Percentiles rank a stretch among this genome's conserved stretches.
Conservation (phyloP, 1,140 invertebrate species). For the Meloidogyne exigua region DNA sequence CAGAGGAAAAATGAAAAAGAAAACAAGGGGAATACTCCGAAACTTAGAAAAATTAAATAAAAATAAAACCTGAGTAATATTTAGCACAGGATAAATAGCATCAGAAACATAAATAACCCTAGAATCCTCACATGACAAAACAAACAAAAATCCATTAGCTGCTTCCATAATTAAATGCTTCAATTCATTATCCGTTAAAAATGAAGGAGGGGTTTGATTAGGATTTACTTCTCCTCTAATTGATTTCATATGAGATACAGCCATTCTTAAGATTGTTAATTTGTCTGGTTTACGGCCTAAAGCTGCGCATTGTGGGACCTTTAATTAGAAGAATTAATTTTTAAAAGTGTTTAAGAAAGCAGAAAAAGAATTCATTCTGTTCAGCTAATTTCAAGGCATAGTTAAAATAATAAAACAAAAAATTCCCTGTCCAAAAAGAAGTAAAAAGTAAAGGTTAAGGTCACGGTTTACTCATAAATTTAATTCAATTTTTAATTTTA, state of each 20-base stretch:
- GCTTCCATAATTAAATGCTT: constrained; percentile 98
- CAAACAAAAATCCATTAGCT: constrained; percentile 97
- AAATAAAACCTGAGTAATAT: constrained; percentile 76
- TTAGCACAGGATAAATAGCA: constrained; percentile 93
- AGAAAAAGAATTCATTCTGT: too few relatives aligned
- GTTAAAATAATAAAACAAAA: too few relatives aligned
- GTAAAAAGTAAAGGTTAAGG: too few relatives aligned
- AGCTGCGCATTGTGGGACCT: constrained; percentile 82
- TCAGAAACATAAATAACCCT: constrained; percentile 96
- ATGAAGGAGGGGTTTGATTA: constrained; percentile 89
- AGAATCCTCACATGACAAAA: constrained; percentile 94
- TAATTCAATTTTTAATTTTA: too few relatives aligned
- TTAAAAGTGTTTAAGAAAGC: too few relatives aligned
- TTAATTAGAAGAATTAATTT: not conserved
- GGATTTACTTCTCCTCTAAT: constrained; percentile 24
- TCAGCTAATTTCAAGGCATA: too few relatives aligned
- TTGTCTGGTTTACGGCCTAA: constrained; percentile 82
- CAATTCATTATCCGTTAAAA: constrained; percentile 95
- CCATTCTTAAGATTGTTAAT: constrained; percentile 97
- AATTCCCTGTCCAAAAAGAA: too few relatives aligned
- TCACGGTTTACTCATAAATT: too few relatives aligned
- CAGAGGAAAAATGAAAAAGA: too few relatives aligned
- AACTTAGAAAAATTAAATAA: not conserved
- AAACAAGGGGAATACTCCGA: too few relatives aligned
- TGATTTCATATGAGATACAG: constrained; percentile 97